phyloP scores from a whole-genome alignment of 2,888 invertebrate species.

The Plagodis dolabraria region DNA sequence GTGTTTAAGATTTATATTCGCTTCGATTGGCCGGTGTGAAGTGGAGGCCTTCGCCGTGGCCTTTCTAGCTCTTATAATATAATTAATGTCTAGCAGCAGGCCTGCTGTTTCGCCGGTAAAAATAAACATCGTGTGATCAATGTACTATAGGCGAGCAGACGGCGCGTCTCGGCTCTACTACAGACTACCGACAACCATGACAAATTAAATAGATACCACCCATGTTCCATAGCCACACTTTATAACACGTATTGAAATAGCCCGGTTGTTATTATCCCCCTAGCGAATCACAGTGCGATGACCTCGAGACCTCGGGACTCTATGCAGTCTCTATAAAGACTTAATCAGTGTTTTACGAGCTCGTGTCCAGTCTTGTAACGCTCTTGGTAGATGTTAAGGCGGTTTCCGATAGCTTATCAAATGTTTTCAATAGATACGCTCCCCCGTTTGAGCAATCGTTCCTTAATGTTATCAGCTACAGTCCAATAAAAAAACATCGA shows the following conservation, averaged over 20 bases:
- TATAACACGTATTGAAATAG: constrained; percentile 50
- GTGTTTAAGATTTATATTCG: constrained; percentile 24
- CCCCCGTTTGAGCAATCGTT: constrained; percentile 42
- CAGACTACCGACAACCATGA: constrained; percentile 53
- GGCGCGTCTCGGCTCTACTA: constrained; percentile 57
- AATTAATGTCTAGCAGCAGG: constrained; percentile 54
- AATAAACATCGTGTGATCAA: constrained; percentile 65
- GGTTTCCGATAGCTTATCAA: constrained; percentile 47
- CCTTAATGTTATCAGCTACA: constrained; percentile 43
- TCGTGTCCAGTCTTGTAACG: constrained; percentile 19
- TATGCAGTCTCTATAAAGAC: constrained; percentile 27
- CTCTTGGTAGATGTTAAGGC: constrained; percentile 32
- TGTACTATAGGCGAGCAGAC: constrained; percentile 57
- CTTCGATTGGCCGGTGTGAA: constrained; percentile 35
- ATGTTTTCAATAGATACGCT: constrained; percentile 39
- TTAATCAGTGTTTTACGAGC: constrained; percentile 30
- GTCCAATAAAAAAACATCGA: constrained; percentile 33
- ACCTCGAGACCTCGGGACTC: constrained; percentile 44
- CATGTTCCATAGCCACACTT: constrained; percentile 41
- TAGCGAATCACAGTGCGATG: constrained; percentile 62
- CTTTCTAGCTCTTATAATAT: constrained; percentile 68
- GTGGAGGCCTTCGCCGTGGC: constrained; percentile 70
- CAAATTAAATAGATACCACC: constrained; percentile 58
- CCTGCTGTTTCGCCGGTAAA: constrained; percentile 53
- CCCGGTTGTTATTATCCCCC: constrained; percentile 52